Evolutionary conservation across 2,797 vertebrate species (phyloP), one percentile per base, ranked within the genome.

Genomic region (Tiaroga cobitis): DNA sequence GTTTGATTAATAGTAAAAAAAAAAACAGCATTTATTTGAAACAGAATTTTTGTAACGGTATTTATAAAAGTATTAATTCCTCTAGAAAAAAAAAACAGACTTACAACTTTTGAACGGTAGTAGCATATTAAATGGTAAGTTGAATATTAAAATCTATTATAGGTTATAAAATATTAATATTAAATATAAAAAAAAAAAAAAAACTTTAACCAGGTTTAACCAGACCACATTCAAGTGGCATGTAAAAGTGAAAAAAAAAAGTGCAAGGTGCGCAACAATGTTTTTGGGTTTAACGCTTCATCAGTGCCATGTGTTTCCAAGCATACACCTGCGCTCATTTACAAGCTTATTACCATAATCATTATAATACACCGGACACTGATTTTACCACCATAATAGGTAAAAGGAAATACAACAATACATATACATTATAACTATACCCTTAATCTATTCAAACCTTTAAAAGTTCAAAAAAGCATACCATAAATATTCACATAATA

Each of bases 121-220:
- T 8, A 67, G 37, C n/a, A 51, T 54, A 63, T 73, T 7, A 68
- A 70, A 63, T n/a, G 32, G 2, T 46, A 26, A 59, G 24, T n/a
- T 26, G 16, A 41, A 26, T n/a, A 74, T 74, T 51, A 19, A 19
- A 49, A 29, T 74, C 8, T 54, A 51, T 26, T 19, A 41, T 74
- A n/a, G n/a, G n/a, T n/a, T n/a, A n/a, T n/a, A n/a, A n/a, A n/a
- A n/a, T n/a, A n/a, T n/a, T n/a, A n/a, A n/a, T n/a, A n/a, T n/a
- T n/a, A 29, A 74, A 74, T 51, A 51, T 43, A n/a, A 29, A 74
- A 51, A 74, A 51, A 43, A n/a, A 29, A 49, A 74, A 74, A 32
- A 43, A n/a, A 15, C 11, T 68, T 21, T 19, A 39, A 39, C 8
- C 11, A 67, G 29, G 6, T 19, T 34, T 34, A 19, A 43, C 15